phyloP scores from a whole-genome alignment of 2,888 invertebrate species.

The Anorthoa munda region DNA sequence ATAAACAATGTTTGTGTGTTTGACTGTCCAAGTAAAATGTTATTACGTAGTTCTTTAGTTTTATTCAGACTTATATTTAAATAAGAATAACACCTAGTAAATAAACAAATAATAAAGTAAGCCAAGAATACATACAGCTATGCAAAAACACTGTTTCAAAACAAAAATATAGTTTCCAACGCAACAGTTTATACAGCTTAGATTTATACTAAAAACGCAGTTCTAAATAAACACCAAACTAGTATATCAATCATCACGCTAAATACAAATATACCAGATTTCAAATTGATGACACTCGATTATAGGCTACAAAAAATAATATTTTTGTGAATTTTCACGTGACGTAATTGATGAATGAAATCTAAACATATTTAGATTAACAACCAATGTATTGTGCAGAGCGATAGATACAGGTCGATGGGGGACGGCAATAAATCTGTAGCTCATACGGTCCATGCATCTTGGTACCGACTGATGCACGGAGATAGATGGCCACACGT shows the following conservation, averaged over 20 bases:
- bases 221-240: not conserved
- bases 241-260: not conserved
- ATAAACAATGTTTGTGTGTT: not conserved
- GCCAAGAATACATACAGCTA: not conserved
- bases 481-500: slow-evolving; percentile 13
- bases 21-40: no score
- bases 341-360: not conserved
- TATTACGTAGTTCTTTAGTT: not conserved
- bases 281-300: not conserved
- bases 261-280: not conserved
- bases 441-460: slow-evolving; percentile 13
- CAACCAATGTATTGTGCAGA: not conserved
- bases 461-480: slow-evolving; percentile 15
- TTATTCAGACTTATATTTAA: not conserved
- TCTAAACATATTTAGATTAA: not conserved
- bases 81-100: not conserved
- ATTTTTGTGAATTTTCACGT: not conserved
- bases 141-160: not conserved
- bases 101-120: not conserved
- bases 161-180: not conserved
- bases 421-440: slow-evolving; percentile 11
- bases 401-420: not conserved
- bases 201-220: not conserved
- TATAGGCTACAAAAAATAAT: not conserved
- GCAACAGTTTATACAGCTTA: not conserved